Evolutionary conservation across 2,888 invertebrate genomes (phyloP).

Genomic region (Neoaliturus tenellus): DNA sequence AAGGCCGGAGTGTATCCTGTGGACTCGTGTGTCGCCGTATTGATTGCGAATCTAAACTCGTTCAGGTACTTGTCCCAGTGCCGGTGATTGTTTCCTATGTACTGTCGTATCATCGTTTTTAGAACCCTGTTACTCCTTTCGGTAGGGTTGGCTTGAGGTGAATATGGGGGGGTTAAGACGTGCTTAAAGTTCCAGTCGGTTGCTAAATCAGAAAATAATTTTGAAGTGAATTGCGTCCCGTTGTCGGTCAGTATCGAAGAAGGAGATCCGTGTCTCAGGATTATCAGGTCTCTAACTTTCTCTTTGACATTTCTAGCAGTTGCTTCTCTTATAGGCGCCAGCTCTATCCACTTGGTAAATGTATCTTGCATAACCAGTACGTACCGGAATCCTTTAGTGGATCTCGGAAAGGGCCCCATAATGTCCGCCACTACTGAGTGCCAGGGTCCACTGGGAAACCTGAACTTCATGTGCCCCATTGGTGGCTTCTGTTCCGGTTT

Average conservation of each 20-base stretch:
- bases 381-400: not conserved
- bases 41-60: constrained; percentile 63
- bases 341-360: not conserved
- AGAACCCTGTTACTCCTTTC: constrained; percentile 68
- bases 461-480: not conserved
- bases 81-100: constrained; percentile 65
- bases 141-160: constrained; percentile 68
- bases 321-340: not conserved
- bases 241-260: constrained; percentile 66
- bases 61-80: constrained; percentile 63
- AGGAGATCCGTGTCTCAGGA: constrained; percentile 47
- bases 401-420: not conserved
- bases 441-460: not conserved
- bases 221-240: constrained; percentile 65
- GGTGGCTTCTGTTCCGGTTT: not conserved
- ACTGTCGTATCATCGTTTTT: constrained; percentile 69
- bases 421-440: not conserved
- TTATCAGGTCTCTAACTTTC: not conserved
- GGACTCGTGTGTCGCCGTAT: constrained; percentile 61
- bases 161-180: constrained; percentile 65
- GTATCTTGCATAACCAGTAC: not conserved
- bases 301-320: not conserved
- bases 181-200: constrained; percentile 57
- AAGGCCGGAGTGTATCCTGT: constrained; percentile 64
- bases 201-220: constrained; percentile 52